Base-by-base conservation (phyloP, 2,113 vertebrate genomes). In the Galeopterus variegatus region DNA sequence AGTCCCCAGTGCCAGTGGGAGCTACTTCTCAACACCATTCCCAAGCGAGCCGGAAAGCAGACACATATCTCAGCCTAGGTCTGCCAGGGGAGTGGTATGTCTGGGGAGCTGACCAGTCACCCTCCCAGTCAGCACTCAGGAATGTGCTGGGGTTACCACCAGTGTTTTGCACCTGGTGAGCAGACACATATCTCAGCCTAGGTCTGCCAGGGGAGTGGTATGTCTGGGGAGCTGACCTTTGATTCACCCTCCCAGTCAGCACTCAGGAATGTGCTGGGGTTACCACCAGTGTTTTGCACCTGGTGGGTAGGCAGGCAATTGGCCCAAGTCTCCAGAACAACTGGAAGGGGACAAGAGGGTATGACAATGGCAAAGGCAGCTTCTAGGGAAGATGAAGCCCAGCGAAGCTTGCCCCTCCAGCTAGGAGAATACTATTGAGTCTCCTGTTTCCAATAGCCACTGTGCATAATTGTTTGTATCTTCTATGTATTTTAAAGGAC, bases 241-340 rank as follows among this genome's bases (percentile, higher is more conserved):
- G n/a, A 14, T n/a, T 96, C 86, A 95, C 93, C 82, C 93, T 88
- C 60, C 28, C 54, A 62, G 77, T 77, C 83, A 92, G 89, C 17
- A 23, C 93, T 84, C 52, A 54, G 91, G 96, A 95, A 94, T 81
- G 89, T 83, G 90, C 96, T 72, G 83, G 93, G 88, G 97, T 92
- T 28, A 86, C 95, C 89, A 89, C 67, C 72, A 91, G 72, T 15
- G 65, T 79, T 91, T 70, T 75, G 92, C 94, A 92, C 79, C 83
- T 96, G 89, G 89, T 90, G 69, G 96, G 58, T 82, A 41, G 70
- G 95, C 56, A 64, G 77, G 81, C 82, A 23, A 12, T 48, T 52
- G 52, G 77, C 88, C 70, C 28, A 64, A 41, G 18, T n/a, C 88
- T 87, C 64, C 48, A 56, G 80, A 90, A 96, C 93, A 94, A 93